Base-by-base conservation (phyloP, 2,113 vertebrate genomes). In the Montifringilla adamsi region DNA sequence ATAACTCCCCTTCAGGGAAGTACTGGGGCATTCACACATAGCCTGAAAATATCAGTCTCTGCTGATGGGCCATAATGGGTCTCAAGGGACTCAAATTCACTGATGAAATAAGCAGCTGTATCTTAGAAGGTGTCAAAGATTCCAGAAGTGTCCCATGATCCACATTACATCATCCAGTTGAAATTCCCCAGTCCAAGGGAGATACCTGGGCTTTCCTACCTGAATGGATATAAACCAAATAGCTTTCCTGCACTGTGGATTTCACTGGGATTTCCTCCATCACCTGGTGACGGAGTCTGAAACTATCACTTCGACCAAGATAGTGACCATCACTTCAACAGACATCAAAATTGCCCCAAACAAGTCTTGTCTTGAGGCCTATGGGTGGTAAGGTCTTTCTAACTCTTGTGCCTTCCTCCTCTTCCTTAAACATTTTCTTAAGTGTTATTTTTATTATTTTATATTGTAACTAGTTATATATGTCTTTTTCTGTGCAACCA, bases 1-100 rank as follows among this genome's bases (percentile, higher is more conserved):
- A 5, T 30, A 52, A 52, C 5, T 30, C 37, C 24, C 8, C 8
- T 15, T 31, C 0, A 0, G 20, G 20, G 15, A 43, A 43, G 31
- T 30, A 50, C 30, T 11, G 2, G 4, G 12, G 5, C 19, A 50
- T 52, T 60, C 44, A 70, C 10, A 7, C 0, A 0, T 28, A 70
- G 55, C 26, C 55, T 62, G 46, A 83, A 52, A 46, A 6, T 35
- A 35, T 44, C 20, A 4, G 1, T 20, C 24, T 35, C 37, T 60
- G 46, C 24, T 60, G 20, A 43, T 30, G 35, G 24, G 15, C 20
- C 31, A 35, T 30, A 13, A 60, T 14, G 26, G 10, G 13, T 9
- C 30, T 58, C 16, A 58, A 43, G 7, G 15, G 20, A 67, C 35
- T 35, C 44, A 20, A 31, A 35, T 50, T 20, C 24, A 49, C 24